phyloP scores from a whole-genome alignment of 2,113 vertebrate genomes.

The Salvelinus namaycush region DNA sequence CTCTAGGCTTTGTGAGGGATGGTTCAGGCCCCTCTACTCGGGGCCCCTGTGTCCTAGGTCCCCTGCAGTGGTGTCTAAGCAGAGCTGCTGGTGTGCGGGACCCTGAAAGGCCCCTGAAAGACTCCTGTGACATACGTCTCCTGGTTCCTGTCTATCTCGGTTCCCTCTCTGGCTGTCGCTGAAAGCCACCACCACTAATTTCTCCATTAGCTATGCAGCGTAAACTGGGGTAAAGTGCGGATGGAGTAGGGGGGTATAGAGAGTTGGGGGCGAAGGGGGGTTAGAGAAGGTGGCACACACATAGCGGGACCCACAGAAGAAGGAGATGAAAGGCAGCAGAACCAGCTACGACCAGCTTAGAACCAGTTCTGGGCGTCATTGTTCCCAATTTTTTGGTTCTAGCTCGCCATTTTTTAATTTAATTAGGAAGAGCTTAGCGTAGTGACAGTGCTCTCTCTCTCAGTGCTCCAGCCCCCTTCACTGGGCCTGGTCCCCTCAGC shows the following conservation, averaged over 20 bases:
- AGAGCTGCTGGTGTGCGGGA: constrained; percentile 53
- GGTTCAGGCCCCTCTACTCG: constrained; percentile 11
- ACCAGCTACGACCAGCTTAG: constrained; percentile 77
- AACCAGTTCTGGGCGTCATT: constrained; percentile 69
- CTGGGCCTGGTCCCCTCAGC: constrained; percentile 51
- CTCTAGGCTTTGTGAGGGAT: constrained; percentile 53
- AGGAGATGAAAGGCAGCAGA: constrained; percentile 64
- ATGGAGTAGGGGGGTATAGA: constrained; percentile 15
- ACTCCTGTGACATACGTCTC: constrained; percentile 63
- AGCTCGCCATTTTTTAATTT: constrained; percentile 55
- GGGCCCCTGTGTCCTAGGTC: constrained; percentile 44
- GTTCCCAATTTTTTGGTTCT: constrained; percentile 51
- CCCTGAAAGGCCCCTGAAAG: constrained; percentile 39
- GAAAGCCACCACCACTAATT: constrained; percentile 45
- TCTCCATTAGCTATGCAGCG: constrained; percentile 60
- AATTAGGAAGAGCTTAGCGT: constrained; percentile 64
- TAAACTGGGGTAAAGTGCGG: constrained; percentile 47
- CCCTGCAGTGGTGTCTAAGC: constrained; percentile 53
- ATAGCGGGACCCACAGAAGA: constrained; percentile 42
- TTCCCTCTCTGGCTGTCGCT: constrained; percentile 47
- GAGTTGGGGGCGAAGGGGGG: constrained; percentile 38
- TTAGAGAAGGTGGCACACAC: constrained; percentile 47
- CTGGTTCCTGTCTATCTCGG: constrained; percentile 57
- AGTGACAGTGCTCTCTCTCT: constrained; percentile 60
- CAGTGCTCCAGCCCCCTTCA: constrained; percentile 40